Evolutionary conservation across 2,113 vertebrate species (phyloP).

Genomic region (Alexandromys fortis): DNA sequence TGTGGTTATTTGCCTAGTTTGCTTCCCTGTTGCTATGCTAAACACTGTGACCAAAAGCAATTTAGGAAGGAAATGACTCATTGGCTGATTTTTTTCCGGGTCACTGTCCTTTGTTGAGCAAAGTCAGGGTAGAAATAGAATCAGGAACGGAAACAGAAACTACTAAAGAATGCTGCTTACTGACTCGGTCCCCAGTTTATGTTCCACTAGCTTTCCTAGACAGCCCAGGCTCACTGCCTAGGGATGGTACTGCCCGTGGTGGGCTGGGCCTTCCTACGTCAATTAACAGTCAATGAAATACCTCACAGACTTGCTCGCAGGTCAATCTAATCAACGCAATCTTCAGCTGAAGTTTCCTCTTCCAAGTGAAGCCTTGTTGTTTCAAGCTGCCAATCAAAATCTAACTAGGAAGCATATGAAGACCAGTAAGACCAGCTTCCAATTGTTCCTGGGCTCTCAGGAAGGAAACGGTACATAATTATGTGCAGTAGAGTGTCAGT

Average conservation of each 20-base stretch:
- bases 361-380: neutral
- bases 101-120: neutral
- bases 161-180: neutral
- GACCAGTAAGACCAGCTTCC: neutral
- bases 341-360: neutral
- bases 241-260: neutral
- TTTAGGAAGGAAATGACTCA: neutral
- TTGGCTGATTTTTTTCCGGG: neutral
- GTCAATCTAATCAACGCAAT: neutral
- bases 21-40: neutral
- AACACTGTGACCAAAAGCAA: too few relatives aligned
- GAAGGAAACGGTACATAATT: neutral
- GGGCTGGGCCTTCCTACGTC: neutral
- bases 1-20: neutral
- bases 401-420: neutral
- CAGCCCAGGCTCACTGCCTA: neutral
- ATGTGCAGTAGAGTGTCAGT: neutral
- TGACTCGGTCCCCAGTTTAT: neutral
- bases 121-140: neutral
- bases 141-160: neutral
- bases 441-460: neutral
- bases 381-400: neutral
- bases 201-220: neutral
- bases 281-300: neutral
- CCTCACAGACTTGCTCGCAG: neutral